phyloP scores from a whole-genome alignment of 1,140 invertebrate species.

The Carposina sasakii region DNA sequence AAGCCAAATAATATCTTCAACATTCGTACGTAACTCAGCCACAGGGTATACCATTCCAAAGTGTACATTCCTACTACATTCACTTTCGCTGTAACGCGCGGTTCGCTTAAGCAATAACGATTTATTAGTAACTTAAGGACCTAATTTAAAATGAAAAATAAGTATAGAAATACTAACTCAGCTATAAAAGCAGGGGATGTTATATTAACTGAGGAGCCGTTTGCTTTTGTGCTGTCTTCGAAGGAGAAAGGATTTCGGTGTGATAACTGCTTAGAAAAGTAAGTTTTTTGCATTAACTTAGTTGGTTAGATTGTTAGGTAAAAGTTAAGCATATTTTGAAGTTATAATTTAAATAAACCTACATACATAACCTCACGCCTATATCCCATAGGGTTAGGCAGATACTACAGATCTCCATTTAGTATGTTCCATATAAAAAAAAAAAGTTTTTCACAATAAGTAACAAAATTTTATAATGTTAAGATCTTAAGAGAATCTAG shows the following conservation, averaged over 20 bases:
- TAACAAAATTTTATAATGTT: no score
- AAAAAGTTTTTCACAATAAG: no score
- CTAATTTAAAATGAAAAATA: slow-evolving; percentile 46
- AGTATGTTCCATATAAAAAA: no score
- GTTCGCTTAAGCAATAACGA: background rate
- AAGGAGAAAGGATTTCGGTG: slow-evolving; percentile 59
- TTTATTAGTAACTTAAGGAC: background rate
- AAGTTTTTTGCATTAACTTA: no score
- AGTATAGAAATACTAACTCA: slow-evolving; percentile 42
- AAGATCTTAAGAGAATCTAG: no score
- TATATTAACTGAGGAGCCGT: slow-evolving; percentile 57
- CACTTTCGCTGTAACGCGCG: slow-evolving; percentile 18
- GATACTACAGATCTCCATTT: no score
- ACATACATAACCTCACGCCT: no score
- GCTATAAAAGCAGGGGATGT: slow-evolving; percentile 55
- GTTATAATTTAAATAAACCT: no score
- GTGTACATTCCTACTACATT: slow-evolving; percentile 44
- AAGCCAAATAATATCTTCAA: slow-evolving; percentile 49
- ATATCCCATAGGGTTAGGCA: no score
- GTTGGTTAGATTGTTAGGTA: no score
- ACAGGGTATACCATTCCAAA: slow-evolving; percentile 8
- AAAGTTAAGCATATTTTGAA: no score
- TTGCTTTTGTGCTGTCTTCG: slow-evolving; percentile 56
- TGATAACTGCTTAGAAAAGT: slow-evolving; percentile 62
- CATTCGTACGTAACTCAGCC: slow-evolving; percentile 26